phyloP scores from a whole-genome alignment of 2,888 invertebrate genomes.

The Uloborus plumipes region DNA sequence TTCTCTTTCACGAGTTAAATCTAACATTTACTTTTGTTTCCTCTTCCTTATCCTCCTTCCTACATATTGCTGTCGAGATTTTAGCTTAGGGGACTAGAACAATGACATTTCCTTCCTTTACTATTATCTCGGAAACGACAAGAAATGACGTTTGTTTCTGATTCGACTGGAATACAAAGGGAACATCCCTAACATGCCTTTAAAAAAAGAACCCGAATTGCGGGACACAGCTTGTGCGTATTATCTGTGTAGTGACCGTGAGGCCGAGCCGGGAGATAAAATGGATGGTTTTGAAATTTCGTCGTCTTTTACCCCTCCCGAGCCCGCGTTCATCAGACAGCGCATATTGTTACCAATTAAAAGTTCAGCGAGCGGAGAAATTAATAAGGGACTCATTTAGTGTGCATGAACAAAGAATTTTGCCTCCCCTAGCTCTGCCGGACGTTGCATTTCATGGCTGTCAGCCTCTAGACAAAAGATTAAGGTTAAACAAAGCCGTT shows the following conservation, averaged over 20 bases:
- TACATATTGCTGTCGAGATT: too few relatives aligned
- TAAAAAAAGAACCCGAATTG: not conserved
- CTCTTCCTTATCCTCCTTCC: too few relatives aligned
- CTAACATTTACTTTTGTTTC: not conserved
- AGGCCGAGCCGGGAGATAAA: slow-evolving; percentile 6
- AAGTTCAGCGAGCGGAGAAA: slow-evolving; percentile 56
- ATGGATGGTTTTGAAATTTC: slow-evolving; percentile 30
- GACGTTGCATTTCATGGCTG: slow-evolving; percentile 60
- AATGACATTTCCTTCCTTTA: not conserved
- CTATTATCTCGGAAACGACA: not conserved
- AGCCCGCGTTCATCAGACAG: slow-evolving; percentile 22
- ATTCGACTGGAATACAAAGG: not conserved
- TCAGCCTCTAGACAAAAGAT: slow-evolving; percentile 61
- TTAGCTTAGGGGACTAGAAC: too few relatives aligned
- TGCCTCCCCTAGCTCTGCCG: slow-evolving; percentile 12
- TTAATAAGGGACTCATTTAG: slow-evolving; percentile 55
- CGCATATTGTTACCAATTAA: slow-evolving; percentile 58
- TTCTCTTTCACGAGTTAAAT: not conserved
- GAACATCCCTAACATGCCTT: not conserved
- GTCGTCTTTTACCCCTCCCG: not conserved
- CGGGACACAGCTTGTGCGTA: too few relatives aligned
- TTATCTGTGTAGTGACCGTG: slow-evolving; percentile 27
- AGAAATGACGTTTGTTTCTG: not conserved
- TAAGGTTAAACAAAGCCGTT: slow-evolving; percentile 59
- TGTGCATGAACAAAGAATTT: slow-evolving; percentile 52